These are phyloP conservation scores for Erythrocebus patas DNA, from an alignment of 2,113 vertebrate genomes.

Conservation along the genomic window DNA sequence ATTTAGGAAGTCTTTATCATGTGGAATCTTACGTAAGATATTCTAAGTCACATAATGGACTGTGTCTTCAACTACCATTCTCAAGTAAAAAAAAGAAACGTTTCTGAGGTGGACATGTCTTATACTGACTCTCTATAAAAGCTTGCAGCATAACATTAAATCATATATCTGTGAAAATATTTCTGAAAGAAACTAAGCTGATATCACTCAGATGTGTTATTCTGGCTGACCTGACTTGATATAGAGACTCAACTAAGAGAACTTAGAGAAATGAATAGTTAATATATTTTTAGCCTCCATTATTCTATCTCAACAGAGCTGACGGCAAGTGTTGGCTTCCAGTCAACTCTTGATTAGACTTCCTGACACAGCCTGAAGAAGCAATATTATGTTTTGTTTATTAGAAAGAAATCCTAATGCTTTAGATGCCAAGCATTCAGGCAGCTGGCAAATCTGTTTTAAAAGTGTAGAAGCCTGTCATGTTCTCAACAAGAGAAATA, in stretches of 20 bases:
- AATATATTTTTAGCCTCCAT: constrained; percentile 51
- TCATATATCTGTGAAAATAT: background rate
- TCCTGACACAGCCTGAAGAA: constrained; percentile 66
- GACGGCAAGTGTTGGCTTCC: constrained; percentile 46
- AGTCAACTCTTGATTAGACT: constrained; percentile 60
- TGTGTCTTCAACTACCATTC: background rate
- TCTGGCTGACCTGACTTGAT: constrained; percentile 20
- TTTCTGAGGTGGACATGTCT: background rate
- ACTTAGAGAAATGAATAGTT: constrained; percentile 38
- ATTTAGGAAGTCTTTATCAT: background rate
- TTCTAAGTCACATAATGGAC: background rate
- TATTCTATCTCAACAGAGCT: constrained; percentile 35
- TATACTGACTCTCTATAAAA: background rate
- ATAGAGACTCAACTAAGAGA: background rate
- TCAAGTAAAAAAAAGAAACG: constrained; percentile 19
- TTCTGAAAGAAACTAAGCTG: constrained; percentile 47
- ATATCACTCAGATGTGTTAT: background rate
- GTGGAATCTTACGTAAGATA: background rate
- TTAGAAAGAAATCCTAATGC: constrained; percentile 38
- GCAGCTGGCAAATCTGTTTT: constrained; percentile 34
- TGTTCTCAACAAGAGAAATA: constrained; percentile 40
- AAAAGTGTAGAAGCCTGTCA: constrained; percentile 58
- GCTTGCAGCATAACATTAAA: background rate
- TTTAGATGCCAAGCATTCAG: constrained; percentile 52
- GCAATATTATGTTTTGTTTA: constrained; percentile 59